phyloP scores from a whole-genome alignment of 2,113 vertebrate species.

The Antechinus flavipes region DNA sequence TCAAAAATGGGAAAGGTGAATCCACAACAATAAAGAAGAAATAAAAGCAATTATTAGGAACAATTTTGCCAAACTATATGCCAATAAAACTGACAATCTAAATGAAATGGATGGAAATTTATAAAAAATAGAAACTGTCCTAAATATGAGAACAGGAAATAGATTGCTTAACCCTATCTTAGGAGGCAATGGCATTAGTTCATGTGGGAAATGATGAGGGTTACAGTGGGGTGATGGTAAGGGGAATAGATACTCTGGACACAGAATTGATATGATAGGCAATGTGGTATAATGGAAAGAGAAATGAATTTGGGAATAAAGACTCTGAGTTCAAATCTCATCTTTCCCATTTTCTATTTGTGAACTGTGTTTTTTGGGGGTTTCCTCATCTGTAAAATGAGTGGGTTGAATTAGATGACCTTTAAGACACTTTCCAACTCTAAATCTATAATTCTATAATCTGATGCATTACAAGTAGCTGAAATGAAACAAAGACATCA shows the following conservation, averaged over 20 bases:
- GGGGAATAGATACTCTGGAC: background rate
- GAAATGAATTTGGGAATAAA: background rate
- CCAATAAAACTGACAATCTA: background rate
- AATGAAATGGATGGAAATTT: background rate
- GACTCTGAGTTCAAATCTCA: background rate
- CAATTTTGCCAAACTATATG: background rate
- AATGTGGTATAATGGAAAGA: background rate
- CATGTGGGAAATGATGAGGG: background rate
- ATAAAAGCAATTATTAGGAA: background rate
- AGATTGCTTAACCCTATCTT: background rate
- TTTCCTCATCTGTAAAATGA: background rate
- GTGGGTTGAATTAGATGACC: background rate
- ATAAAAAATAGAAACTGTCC: background rate
- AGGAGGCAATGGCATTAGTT: too few relatives aligned
- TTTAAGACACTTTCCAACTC: background rate
- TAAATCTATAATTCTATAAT: background rate
- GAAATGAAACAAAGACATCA: background rate
- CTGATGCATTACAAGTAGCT: background rate
- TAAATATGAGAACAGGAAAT: background rate
- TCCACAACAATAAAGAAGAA: background rate
- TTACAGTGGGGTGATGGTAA: background rate
- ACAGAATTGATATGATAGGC: background rate
- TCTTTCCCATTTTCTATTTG: background rate
- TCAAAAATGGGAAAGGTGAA: background rate
- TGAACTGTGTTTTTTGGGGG: background rate